Base-by-base conservation (phyloP, 2,797 vertebrate species). In the Crocidura indochinensis region DNA sequence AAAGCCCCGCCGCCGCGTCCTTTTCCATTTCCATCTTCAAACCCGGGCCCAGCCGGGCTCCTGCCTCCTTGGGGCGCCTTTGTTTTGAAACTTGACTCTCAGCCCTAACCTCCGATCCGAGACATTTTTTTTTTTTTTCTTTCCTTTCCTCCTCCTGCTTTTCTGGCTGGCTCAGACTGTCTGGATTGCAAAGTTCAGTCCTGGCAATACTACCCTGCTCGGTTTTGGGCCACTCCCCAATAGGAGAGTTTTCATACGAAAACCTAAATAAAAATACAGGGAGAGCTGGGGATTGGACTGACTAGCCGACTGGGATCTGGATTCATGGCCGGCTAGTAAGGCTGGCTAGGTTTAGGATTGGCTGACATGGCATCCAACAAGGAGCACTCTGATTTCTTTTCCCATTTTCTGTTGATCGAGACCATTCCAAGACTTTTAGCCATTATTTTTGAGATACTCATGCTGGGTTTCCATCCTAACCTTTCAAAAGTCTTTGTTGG, bases 11-110 rank as follows among this genome's bases (percentile, higher is more conserved):
- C 46, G 64, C 29, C 1, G 1, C 4, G 4, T 14, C n/a, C 29
- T 31, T 14, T 10, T 2, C 38, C 38, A n/a, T n/a, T n/a, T n/a
- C n/a, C n/a, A n/a, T n/a, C n/a, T n/a, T n/a, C n/a, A n/a, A n/a
- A n/a, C n/a, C n/a, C 67, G 38, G 17, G 56, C 38, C 38, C 38
- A 38, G 38, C 38, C 38, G 2, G 38, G 38, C 38, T 38, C 38
- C 38, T 38, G 38, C 38, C 38, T 38, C 38, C 80, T 29, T n/a
- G 73, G 27, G 84, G 75, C 83, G 87, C 20, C 94, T 95, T 94
- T 94, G 96, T 96, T 96, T 95, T 96, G 95, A 95, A 93, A 96
- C 91, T 56, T 96, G 96, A 97, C 71, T 84, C 96, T 92, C 56
- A 51, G 51, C 51, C 51, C 51, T 2, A 51, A 15, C 51, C 51